Conservation (phyloP, 2,888 invertebrate species). For the Lymantria monacha region DNA sequence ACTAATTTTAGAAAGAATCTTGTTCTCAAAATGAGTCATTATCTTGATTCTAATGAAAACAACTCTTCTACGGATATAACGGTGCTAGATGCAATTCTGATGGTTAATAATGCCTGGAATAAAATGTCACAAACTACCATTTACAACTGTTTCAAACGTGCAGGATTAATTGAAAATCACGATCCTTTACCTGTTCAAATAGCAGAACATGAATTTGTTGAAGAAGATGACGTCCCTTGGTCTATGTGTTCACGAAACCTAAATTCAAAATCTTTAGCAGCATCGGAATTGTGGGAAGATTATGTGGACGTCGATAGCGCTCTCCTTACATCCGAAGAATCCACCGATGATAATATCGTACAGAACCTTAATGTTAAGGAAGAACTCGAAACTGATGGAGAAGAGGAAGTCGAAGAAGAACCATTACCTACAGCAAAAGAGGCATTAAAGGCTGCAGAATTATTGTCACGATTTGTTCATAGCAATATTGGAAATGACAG, state of each 20-base stretch:
- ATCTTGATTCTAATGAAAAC: conserved; percentile 3
- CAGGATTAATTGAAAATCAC: conserved; percentile 23
- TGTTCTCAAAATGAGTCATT: not conserved
- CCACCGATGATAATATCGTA: conserved; percentile 30
- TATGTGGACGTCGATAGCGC: conserved; percentile 30
- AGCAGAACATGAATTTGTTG: conserved; percentile 24
- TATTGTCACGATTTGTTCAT: conserved; percentile 29
- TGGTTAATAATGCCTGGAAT: conserved; percentile 11
- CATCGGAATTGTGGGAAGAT: conserved; percentile 28
- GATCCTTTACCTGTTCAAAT: conserved; percentile 17
- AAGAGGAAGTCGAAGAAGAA: conserved; percentile 26
- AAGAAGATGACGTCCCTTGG: conserved; percentile 28
- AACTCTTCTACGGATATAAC: conserved; percentile 5
- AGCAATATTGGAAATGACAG: conserved; percentile 24
- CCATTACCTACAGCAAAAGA: conserved; percentile 32
- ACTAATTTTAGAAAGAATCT: not conserved
- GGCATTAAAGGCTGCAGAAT: conserved; percentile 31
- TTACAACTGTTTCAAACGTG: conserved; percentile 14
- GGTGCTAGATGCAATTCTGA: conserved; percentile 7
- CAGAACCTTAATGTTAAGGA: conserved; percentile 26
- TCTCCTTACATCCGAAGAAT: conserved; percentile 32
- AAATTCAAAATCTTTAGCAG: conserved; percentile 2
- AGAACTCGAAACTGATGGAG: conserved; percentile 25
- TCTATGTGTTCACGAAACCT: conserved; percentile 24
- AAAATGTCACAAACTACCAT: conserved; percentile 14